phyloP scores from a whole-genome alignment of 1,140 invertebrate genomes.

The Potamilus streckersoni region DNA sequence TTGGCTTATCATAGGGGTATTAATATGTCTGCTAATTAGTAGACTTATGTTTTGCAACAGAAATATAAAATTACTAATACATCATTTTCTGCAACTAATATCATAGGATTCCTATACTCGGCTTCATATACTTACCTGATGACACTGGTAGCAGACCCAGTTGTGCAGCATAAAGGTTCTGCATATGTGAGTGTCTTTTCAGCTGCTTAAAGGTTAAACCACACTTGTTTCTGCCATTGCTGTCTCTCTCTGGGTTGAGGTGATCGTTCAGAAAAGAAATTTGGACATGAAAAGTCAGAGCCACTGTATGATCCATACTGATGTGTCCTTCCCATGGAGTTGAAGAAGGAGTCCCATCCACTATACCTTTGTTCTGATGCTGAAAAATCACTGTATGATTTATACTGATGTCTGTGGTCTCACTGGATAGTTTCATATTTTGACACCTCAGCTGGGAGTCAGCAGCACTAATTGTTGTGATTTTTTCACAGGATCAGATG shows the following conservation, averaged over 20 bases:
- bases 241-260: conserved; percentile 45
- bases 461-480: too few species aligned
- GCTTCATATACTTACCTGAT: conserved; percentile 32
- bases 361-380: conserved; percentile 7
- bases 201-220: conserved; percentile 39
- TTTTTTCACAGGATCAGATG: too few species aligned
- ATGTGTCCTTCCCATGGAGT: background rate
- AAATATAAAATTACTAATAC: too few species aligned
- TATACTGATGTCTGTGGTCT: too few species aligned
- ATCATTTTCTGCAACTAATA: too few species aligned
- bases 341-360: background rate
- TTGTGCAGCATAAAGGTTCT: conserved; percentile 34
- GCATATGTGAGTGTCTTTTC: conserved; percentile 33
- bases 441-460: too few species aligned
- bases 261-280: conserved; percentile 24
- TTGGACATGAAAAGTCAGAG: background rate
- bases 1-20: too few species aligned
- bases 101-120: background rate
- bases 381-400: too few species aligned
- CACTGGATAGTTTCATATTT: too few species aligned
- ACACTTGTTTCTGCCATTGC: conserved; percentile 47
- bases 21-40: too few species aligned
- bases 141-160: conserved; percentile 52
- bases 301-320: background rate
- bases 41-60: too few species aligned